Base-by-base conservation (phyloP, 2,888 invertebrate genomes). In the Scelioninae gen. 1 region DNA sequence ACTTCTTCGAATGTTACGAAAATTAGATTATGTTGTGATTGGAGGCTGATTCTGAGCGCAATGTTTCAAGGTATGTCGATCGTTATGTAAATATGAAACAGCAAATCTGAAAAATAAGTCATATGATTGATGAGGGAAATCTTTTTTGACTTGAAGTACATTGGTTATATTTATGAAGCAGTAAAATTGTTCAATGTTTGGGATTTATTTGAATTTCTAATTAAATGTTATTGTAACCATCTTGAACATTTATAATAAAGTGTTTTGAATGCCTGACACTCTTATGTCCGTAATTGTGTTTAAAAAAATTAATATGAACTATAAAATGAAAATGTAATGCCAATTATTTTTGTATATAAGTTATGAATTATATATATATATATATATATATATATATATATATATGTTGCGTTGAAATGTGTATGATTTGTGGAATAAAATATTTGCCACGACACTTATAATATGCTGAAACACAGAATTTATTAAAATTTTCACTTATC, bases 1-100 rank as follows among this genome's bases (percentile, higher is more conserved):
- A 72, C 62, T 72, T 72, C 62, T 72, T 23, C 16, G 71, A 49
- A 40, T 16, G 63, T 74, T 74, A 63, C 63, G 74, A 74, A 74
- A 74, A 74, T 74, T 45, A 74, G 63, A 74, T 74, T 62, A 53
- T 60, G 40, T 32, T 40, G 32, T 11, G 72, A 72, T 72, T 53
- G 53, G 10, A 32, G 23, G 32, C 58, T 6, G 16, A 34, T 51
- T 63, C 23, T 23, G 23, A 23, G 23, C 23, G 23, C 23, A 23
- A 16, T 45, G 47, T 9, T 60, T 38, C 60, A 53, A 60, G 62
- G 62, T 72, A 32, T 60, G 60, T 53, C 53, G 49, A 38, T 32
- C 34, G 32, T 72, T 53, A 60, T 60, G 53, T 60, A 62, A 72
- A 62, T 71, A 51, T 65, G 5, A n/a, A 43, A n/a, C 7, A 47